Evolutionary conservation across 2,888 invertebrate genomes (phyloP), one percentile per base, ranked within the genome.

Genomic region (Stenoptilia bipunctidactyla): DNA sequence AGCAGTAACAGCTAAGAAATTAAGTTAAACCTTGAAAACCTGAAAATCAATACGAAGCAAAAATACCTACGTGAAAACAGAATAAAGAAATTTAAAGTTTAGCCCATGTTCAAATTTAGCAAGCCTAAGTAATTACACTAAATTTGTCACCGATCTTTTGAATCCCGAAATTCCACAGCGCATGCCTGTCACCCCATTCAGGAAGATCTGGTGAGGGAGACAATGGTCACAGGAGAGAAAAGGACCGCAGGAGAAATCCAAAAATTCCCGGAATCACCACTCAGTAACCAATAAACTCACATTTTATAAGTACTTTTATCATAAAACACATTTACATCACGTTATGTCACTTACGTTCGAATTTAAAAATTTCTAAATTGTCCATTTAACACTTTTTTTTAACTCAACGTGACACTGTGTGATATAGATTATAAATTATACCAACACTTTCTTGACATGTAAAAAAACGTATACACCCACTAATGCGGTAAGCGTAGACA

Each of bases 171-270:
- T 41, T 47, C 40, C 42, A 65, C 43, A 40, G 79, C 80, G 80
- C 80, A 79, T 76, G 77, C 59, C 54, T 67, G 56, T 58, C 51
- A 52, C 58, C 64, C 73, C 30, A 77, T 80, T 79, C 62, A 75
- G 69, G 66, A 73, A 74, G 55, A 60, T 49, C 48, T 51, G 41
- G 25, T 50, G 61, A 72, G 43, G 40, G 61, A 52, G 68, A 73
- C 49, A 47, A 48, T 52, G 35, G 42, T 50, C 40, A 48, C 40
- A 50, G 41, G 68, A 34, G 50, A 13, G 48, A 69, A 27, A 10
- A 56, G 53, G 66, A 65, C 37, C n/a, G 43, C 15, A 13, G 47
- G 41, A 56, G 55, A 54, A 61, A 55, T 55, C 57, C 64, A 53
- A 56, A 73, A 74, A 61, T 62, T 67, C 58, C 46, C 64, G 68